A percentile compares a stretch with the other conserved stretches of the same genome.
phyloP scores from a whole-genome alignment of 2,888 invertebrate species.

The Leptogaster cylindrica region DNA sequence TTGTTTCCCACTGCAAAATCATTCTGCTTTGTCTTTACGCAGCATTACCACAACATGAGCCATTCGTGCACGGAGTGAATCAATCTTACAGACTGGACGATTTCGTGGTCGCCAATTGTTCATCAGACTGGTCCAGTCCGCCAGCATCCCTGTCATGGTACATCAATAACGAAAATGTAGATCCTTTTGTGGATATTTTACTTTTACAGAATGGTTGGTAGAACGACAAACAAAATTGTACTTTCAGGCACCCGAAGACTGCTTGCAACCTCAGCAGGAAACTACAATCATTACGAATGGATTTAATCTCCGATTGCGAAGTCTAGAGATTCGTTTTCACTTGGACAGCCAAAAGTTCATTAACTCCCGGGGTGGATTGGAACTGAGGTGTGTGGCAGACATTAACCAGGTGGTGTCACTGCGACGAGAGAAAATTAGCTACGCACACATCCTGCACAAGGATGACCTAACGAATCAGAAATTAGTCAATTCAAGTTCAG shows the following conservation, averaged over 20 bases:
- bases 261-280: conserved; percentile 55
- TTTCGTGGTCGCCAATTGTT: conserved; percentile 57
- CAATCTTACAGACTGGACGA: conserved; percentile 56
- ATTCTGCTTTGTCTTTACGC: too few species aligned
- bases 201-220: neutral
- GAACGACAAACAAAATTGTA: too few species aligned
- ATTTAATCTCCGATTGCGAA: conserved; percentile 55
- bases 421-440: conserved; percentile 53
- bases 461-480: conserved; percentile 58
- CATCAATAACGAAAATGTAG: conserved; percentile 56
- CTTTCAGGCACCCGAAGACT: conserved; percentile 52
- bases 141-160: conserved; percentile 56
- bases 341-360: conserved; percentile 56
- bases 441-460: conserved; percentile 53
- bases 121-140: conserved; percentile 58
- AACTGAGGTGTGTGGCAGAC: conserved; percentile 57
- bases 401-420: conserved; percentile 55
- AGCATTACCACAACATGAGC: conserved; percentile 59
- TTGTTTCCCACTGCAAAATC: too few species aligned
- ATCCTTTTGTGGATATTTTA: too few species aligned
- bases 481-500: conserved; percentile 55
- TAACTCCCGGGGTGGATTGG: conserved; percentile 50
- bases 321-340: conserved; percentile 57
- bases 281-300: conserved; percentile 56
- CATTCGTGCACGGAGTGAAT: conserved; percentile 56